phyloP scores from a whole-genome alignment of 2,797 vertebrate species.

The Cossypha dichroa region DNA sequence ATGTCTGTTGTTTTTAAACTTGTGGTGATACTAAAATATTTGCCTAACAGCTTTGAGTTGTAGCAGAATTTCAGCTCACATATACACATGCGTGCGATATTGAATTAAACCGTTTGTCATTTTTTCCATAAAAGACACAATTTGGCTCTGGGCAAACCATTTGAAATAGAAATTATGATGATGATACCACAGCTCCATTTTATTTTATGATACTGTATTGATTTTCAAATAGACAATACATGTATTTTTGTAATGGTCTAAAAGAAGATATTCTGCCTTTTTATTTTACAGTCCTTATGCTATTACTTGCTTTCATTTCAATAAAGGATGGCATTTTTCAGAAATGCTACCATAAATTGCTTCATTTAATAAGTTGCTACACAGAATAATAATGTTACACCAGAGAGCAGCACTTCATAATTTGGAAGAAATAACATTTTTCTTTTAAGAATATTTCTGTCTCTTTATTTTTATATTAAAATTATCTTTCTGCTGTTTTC shows the following conservation, averaged over 20 bases:
- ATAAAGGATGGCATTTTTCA: slow-evolving; percentile 68
- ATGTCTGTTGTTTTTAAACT: slow-evolving; percentile 45
- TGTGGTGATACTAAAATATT: slow-evolving; percentile 50
- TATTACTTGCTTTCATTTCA: slow-evolving; percentile 74
- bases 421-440: slow-evolving; percentile 60
- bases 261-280: slow-evolving; percentile 72
- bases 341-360: slow-evolving; percentile 71
- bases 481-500: slow-evolving; percentile 35
- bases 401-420: slow-evolving; percentile 58
- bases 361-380: slow-evolving; percentile 73
- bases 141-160: slow-evolving; percentile 71
- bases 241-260: slow-evolving; percentile 73
- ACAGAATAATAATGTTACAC: slow-evolving; percentile 72
- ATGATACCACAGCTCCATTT: slow-evolving; percentile 70
- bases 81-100: slow-evolving; percentile 46
- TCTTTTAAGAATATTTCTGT: slow-evolving; percentile 1
- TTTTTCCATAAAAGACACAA: slow-evolving; percentile 65
- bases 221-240: slow-evolving; percentile 76
- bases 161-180: slow-evolving; percentile 76
- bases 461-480: slow-evolving; percentile 44
- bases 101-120: slow-evolving; percentile 76
- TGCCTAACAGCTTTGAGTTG: slow-evolving; percentile 55
- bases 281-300: slow-evolving; percentile 68
- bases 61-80: slow-evolving; percentile 58
- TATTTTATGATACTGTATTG: slow-evolving; percentile 75